phyloP scores from a whole-genome alignment of 2,113 vertebrate genomes.

The Hemiprocne comata region DNA sequence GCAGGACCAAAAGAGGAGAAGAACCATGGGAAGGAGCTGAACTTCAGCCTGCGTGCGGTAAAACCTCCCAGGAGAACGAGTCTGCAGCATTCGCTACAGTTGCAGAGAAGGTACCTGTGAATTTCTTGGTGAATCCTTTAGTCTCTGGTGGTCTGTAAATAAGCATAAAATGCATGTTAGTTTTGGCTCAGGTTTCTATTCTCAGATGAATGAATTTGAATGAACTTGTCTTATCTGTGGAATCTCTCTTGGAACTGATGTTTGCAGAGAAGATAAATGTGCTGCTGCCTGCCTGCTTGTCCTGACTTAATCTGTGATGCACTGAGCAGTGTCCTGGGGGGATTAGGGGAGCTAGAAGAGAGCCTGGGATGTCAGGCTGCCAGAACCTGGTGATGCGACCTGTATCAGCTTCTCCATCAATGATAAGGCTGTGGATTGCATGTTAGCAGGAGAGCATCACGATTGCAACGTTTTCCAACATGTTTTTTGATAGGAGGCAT shows the following conservation, averaged over 20 bases:
- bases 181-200: constrained; percentile 68
- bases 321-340: constrained; percentile 52
- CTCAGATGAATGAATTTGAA: constrained; percentile 72
- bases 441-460: not conserved
- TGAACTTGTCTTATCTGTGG: constrained; percentile 72
- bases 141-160: constrained; percentile 72
- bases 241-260: constrained; percentile 65
- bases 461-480: not conserved
- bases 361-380: constrained; percentile 34
- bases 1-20: not conserved
- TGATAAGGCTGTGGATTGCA: not conserved
- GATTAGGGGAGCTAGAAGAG: constrained; percentile 23
- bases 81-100: not conserved
- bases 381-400: constrained; percentile 19
- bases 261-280: constrained; percentile 73
- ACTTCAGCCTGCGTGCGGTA: not conserved
- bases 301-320: constrained; percentile 65
- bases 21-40: not conserved
- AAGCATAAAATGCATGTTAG: constrained; percentile 70
- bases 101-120: constrained; percentile 54
- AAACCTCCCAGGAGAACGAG: constrained; percentile 23
- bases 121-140: constrained; percentile 62
- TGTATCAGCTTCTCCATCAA: not conserved
- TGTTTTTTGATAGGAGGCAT: not conserved
- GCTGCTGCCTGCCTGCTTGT: constrained; percentile 70